Evolutionary conservation across 1,140 invertebrate genomes (phyloP).

Genomic region (Steinernema feltiae): DNA sequence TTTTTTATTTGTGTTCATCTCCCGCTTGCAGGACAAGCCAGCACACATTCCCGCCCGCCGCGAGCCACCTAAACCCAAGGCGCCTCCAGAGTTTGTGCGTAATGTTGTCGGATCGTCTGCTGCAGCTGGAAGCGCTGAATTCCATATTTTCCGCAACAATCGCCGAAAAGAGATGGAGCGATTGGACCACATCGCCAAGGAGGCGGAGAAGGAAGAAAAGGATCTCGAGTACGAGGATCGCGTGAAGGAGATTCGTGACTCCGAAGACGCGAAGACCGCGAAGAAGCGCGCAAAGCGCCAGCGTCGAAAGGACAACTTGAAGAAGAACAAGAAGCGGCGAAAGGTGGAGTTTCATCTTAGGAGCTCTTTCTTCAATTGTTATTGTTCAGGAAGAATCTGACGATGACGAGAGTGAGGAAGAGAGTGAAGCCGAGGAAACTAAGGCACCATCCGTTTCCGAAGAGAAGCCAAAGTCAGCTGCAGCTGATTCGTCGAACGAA

Average conservation of each 20-base stretch:
- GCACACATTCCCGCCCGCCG: constrained; percentile 34
- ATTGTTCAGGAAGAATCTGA: constrained; percentile 13
- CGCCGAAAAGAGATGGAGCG: constrained; percentile 49
- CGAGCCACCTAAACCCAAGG: constrained; percentile 21
- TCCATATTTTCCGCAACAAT: constrained; percentile 55
- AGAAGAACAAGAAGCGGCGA: constrained; percentile 24
- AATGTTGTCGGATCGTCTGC: constrained; percentile 54
- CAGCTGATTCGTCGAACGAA: background rate
- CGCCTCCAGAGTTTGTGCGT: constrained; percentile 41
- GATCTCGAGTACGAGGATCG: constrained; percentile 44
- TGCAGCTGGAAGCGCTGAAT: constrained; percentile 52
- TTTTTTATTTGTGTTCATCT: background rate
- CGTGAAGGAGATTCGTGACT: constrained; percentile 15
- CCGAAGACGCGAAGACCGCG: constrained; percentile 33
- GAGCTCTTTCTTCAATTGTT: background rate
- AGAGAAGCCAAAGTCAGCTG: background rate
- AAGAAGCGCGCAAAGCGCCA: constrained; percentile 38
- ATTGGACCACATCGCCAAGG: constrained; percentile 46
- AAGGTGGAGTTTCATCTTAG: constrained; percentile 19
- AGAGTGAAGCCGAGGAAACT: constrained; percentile 1
- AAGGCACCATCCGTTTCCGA: background rate
- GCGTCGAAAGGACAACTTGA: constrained; percentile 32
- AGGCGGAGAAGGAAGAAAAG: constrained; percentile 43
- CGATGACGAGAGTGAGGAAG: constrained; percentile 20
- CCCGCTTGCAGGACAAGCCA: constrained; percentile 36